These are phyloP conservation scores for Cerceris rybyensis DNA, from an alignment of 2,888 invertebrate genomes.

Conservation along the genomic window DNA sequence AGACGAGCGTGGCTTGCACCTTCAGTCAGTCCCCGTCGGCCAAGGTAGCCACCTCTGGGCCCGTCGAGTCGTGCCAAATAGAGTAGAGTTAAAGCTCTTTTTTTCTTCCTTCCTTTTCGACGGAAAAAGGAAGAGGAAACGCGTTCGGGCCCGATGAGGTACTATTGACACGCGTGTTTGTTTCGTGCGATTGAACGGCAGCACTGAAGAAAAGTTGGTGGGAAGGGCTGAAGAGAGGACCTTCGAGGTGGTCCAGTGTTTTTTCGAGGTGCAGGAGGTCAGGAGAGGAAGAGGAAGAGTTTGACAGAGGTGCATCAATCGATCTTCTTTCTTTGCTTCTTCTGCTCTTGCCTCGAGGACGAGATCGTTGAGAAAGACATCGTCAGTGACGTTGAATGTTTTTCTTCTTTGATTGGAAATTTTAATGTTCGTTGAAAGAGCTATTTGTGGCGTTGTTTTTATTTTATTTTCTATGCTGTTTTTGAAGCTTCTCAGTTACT, in stretches of 20 bases:
- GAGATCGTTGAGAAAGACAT: not conserved
- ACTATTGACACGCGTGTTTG: constrained; percentile 63
- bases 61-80: constrained; percentile 61
- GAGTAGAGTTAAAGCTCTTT: not conserved
- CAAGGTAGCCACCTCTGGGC: constrained; percentile 78
- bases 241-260: constrained; percentile 41
- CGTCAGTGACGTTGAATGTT: not conserved
- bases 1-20: constrained; percentile 78
- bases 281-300: constrained; percentile 26
- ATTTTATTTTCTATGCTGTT: constrained; percentile 15
- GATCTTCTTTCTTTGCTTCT: not conserved
- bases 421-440: not conserved
- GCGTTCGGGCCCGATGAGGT: constrained; percentile 68
- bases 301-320: constrained; percentile 54
- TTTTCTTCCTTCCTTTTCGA: constrained; percentile 11
- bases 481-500: too few species aligned
- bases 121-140: constrained; percentile 9
- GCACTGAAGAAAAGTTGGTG: constrained; percentile 22
- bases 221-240: constrained; percentile 1
- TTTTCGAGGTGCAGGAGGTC: constrained; percentile 15
- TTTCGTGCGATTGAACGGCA: constrained; percentile 39
- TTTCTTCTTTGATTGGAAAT: not conserved
- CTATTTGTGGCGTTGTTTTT: not conserved
- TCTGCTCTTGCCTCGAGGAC: not conserved
- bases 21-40: constrained; percentile 81